These are phyloP conservation scores for Aproaerema taeniolella DNA, from an alignment of 2,888 invertebrate genomes.

Conservation along the genomic window DNA sequence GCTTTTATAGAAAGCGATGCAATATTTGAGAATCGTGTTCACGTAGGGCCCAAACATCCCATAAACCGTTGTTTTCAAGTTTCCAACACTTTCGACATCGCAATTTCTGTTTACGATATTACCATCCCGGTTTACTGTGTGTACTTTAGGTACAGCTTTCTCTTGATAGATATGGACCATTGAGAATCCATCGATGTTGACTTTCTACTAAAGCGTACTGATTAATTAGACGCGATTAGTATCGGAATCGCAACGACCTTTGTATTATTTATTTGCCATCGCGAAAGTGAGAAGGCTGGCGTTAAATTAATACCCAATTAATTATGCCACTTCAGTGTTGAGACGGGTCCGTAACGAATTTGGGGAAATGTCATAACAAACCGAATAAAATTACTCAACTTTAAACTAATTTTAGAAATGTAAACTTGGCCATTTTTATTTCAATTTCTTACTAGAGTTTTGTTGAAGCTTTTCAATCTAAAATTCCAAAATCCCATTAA, in stretches of 20 bases:
- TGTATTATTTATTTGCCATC: conserved; percentile 35
- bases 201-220: conserved; percentile 71
- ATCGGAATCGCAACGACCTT: conserved; percentile 43
- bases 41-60: conserved; percentile 2
- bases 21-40: conserved; percentile 9
- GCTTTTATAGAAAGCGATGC: conserved; percentile 2
- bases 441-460: too few relatives aligned
- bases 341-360: too few relatives aligned
- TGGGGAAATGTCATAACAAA: too few relatives aligned
- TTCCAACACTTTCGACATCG: conserved; percentile 31
- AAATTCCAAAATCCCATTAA: too few relatives aligned
- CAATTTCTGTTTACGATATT: conserved; percentile 38
- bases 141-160: conserved; percentile 54
- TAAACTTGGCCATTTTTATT: too few relatives aligned
- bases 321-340: not conserved
- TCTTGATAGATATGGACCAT: conserved; percentile 39
- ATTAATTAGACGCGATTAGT: conserved; percentile 71
- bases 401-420: too few relatives aligned
- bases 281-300: conserved; percentile 39
- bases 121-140: conserved; percentile 37
- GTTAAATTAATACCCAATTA: conserved; percentile 7
- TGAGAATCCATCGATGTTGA: conserved; percentile 33
- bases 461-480: too few relatives aligned
- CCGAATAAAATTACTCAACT: too few relatives aligned
- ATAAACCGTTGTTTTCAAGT: conserved; percentile 17